Conservation (phyloP, 2,888 invertebrate genomes). For the Campoplex capitator region DNA sequence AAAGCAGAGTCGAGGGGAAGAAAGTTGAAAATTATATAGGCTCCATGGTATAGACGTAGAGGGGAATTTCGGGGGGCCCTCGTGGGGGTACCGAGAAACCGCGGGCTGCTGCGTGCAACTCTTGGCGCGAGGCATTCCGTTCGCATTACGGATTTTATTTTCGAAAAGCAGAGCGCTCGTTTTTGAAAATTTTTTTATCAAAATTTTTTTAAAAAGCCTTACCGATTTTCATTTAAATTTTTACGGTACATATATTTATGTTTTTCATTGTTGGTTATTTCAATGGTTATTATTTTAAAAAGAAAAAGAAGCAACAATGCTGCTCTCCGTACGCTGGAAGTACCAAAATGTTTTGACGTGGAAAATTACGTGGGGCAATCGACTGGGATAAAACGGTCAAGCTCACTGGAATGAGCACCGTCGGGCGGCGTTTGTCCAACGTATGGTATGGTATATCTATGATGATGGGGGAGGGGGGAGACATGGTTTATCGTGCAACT, state of each 20-base stretch:
- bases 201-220: background rate
- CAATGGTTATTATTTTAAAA: constrained; percentile 1
- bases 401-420: constrained; percentile 34
- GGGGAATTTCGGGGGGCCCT: too few species aligned
- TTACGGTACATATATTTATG: background rate
- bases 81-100: too few species aligned
- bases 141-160: too few species aligned
- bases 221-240: background rate
- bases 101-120: too few species aligned
- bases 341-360: constrained; percentile 54
- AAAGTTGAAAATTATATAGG: too few species aligned
- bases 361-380: constrained; percentile 63
- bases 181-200: background rate
- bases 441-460: background rate
- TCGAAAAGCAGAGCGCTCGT: background rate
- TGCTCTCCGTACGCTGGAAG: constrained; percentile 27
- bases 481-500: constrained; percentile 12
- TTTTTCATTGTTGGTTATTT: background rate
- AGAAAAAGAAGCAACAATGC: constrained; percentile 1
- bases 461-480: too few species aligned
- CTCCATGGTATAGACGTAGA: too few species aligned
- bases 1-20: too few species aligned
- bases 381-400: constrained; percentile 60
- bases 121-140: too few species aligned
- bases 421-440: constrained; percentile 1